Base-by-base conservation (phyloP, 1,140 invertebrate genomes). In the Latrodectus geometricus region DNA sequence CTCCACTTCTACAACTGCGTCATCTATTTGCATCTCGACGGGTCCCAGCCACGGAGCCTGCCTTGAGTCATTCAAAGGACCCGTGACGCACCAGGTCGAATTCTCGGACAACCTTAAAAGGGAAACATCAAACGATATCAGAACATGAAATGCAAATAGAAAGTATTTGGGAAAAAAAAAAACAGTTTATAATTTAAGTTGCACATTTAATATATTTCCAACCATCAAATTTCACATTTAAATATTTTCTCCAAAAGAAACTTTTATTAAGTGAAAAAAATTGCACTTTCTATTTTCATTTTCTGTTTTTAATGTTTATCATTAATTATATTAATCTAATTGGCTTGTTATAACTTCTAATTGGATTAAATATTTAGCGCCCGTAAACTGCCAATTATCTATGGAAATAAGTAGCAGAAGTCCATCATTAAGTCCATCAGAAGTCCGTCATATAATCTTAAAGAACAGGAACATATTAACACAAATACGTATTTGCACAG, bases 21-120 rank as follows among this genome's bases (percentile, higher is more conserved):
- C 49, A 48, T 89, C 88, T 20, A 88, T 88, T 0, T 70, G 35
- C 65, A 88, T 56, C 8, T 75, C 23, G 0, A 85, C 83, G 17
- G 76, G 73, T 21, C 20, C 66, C 0, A 9, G 68, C 73, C 21
- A 15, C 0, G 66, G 54, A 2, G 54, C 83, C 17, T n/a, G 61
- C n/a, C 23, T 56, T 12, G 52, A 7, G 23, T 11, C 9, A 23
- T 21, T 23, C 23, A 23, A 74, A 5, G 49, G 35, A 11, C 68
- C 73, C 12, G 87, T 79, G 20, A 84, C 54, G 56, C 69, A 87
- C 79, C 65, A 72, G 2, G 74, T 56, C 8, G 48, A 14, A 14
- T 54, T 17, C 15, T 70, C 48, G 20, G 50, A 15, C n/a, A 79
- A 14, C 8, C 75, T 76, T 79, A 23, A 82, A 48, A 35, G 20